Evolutionary conservation across 2,888 invertebrate genomes (phyloP).

Genomic region (Plebejus melissa): DNA sequence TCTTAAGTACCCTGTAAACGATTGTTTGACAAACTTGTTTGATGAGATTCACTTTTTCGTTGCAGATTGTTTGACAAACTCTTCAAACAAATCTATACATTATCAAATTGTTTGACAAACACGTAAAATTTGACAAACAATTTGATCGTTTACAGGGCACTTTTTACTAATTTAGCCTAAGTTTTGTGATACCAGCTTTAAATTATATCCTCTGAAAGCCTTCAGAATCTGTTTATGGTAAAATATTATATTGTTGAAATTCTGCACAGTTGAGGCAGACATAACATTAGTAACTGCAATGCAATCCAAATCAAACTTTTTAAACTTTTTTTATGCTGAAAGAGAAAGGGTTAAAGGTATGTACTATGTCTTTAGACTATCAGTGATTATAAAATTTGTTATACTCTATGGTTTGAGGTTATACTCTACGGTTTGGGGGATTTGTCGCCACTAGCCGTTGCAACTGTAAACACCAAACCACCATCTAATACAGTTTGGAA

Average conservation of each 20-base stretch:
- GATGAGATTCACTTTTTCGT: no score
- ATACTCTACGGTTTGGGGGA: slow-evolving; percentile 28
- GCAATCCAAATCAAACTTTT: slow-evolving; percentile 47
- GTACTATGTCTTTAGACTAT: no score
- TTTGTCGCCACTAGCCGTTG: slow-evolving; percentile 62
- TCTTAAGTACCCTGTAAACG: background rate
- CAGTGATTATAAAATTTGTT: no score
- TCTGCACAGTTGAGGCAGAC: slow-evolving; percentile 68
- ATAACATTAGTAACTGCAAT: slow-evolving; percentile 67
- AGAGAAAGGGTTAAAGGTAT: slow-evolving; percentile 40
- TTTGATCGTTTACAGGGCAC: no score
- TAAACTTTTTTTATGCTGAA: slow-evolving; percentile 58
- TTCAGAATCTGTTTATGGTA: slow-evolving; percentile 48
- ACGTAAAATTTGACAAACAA: no score
- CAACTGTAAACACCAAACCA: slow-evolving; percentile 47
- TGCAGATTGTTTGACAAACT: no score
- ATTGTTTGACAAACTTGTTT: no score
- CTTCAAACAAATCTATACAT: no score
- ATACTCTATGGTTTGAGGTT: background rate
- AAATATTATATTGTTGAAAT: slow-evolving; percentile 52
- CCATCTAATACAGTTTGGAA: slow-evolving; percentile 39
- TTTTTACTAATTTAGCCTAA: slow-evolving; percentile 43
- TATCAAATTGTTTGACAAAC: no score
- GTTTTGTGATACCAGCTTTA: slow-evolving; percentile 64
- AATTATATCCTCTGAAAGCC: slow-evolving; percentile 40